phyloP scores from a whole-genome alignment of 2,888 invertebrate genomes.

The Drosophila helvetica region DNA sequence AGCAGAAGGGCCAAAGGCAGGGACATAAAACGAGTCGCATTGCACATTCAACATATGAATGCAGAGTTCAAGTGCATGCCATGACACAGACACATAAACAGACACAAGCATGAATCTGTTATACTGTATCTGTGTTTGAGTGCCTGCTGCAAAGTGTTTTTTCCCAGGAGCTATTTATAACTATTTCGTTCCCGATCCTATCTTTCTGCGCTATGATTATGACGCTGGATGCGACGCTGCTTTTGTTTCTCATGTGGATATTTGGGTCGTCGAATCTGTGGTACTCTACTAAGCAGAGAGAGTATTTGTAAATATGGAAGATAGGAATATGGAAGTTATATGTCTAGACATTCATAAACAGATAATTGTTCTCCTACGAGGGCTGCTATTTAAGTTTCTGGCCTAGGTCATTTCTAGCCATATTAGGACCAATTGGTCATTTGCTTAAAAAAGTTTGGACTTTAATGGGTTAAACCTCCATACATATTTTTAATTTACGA shows the following conservation, averaged over 20 bases:
- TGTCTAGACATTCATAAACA: no score
- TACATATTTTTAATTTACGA: no score
- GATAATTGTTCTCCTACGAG: no score
- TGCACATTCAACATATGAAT: slow-evolving; percentile 60
- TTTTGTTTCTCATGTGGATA: background rate
- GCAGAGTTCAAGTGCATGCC: slow-evolving; percentile 73
- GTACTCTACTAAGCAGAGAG: background rate
- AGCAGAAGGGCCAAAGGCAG: background rate
- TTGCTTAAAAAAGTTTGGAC: no score
- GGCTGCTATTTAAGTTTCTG: no score
- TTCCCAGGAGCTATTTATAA: slow-evolving; percentile 81
- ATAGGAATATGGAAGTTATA: no score
- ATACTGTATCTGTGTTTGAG: slow-evolving; percentile 22
- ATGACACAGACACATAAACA: slow-evolving; percentile 57
- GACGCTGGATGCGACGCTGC: slow-evolving; percentile 17
- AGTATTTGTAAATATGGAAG: no score
- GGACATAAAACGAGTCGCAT: slow-evolving; percentile 9
- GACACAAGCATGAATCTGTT: background rate
- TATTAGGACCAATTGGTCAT: no score
- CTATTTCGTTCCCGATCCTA: slow-evolving; percentile 22
- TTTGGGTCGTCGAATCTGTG: background rate
- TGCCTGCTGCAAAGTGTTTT: slow-evolving; percentile 72
- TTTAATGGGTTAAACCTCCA: no score
- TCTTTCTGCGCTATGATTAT: slow-evolving; percentile 31
- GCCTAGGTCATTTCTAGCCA: no score